phyloP scores from a whole-genome alignment of 2,113 vertebrate species.

The Hyaena hyaena region DNA sequence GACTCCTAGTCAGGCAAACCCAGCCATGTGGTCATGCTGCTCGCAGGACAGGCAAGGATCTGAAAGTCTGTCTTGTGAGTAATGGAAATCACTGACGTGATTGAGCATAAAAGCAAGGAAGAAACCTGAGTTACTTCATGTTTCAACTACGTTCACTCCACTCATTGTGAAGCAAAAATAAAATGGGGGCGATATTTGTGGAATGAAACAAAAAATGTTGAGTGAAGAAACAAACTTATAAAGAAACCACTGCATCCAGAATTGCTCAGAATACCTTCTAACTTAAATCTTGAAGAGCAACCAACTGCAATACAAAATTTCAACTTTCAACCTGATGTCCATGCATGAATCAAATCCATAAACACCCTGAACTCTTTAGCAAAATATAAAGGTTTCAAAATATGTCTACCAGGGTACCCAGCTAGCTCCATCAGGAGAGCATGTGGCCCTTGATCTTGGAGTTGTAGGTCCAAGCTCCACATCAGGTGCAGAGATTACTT shows the following conservation, averaged over 20 bases:
- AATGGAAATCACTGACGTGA: not conserved
- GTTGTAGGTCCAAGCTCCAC: not conserved
- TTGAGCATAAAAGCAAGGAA: not conserved
- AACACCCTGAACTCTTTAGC: not conserved
- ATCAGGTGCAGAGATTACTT: not conserved
- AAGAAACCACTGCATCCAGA: not conserved
- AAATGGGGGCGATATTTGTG: not conserved
- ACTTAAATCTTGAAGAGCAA: not conserved
- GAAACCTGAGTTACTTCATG: not conserved
- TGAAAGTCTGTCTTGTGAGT: not conserved
- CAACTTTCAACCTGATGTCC: not conserved
- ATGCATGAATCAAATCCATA: not conserved
- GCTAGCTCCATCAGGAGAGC: not conserved
- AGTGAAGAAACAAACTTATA: not conserved
- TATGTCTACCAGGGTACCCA: too few species aligned
- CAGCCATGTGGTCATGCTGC: not conserved
- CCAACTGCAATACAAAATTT: not conserved
- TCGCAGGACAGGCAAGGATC: not conserved
- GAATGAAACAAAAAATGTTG: not conserved
- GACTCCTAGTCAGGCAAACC: not conserved
- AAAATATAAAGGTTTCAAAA: not conserved
- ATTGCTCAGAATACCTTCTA: not conserved
- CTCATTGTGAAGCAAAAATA: not conserved
- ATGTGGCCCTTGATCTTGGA: not conserved
- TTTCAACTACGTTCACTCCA: not conserved